phyloP scores from a whole-genome alignment of 2,797 vertebrate species.

The Monodelphis domestica region DNA sequence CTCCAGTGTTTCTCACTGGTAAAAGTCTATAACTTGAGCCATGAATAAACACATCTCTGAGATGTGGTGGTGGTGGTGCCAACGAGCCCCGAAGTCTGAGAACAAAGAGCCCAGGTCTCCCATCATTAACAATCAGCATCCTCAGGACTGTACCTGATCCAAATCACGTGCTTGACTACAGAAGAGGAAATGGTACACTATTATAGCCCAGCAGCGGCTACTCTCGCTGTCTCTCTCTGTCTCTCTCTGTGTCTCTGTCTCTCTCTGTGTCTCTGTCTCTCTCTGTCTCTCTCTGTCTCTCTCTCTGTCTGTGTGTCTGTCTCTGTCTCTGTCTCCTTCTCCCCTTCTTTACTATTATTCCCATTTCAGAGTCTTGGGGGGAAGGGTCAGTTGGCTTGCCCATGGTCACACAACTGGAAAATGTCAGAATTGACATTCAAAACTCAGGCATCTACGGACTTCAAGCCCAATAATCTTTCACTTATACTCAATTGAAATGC shows the following conservation, averaged over 20 bases:
- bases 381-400: not conserved
- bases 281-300: too few species aligned
- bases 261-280: not conserved
- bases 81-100: not conserved
- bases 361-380: not conserved
- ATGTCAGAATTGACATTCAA: not conserved
- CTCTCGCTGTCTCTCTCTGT: not conserved
- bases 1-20: not conserved
- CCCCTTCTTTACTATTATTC: not conserved
- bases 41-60: not conserved
- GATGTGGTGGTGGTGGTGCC: not conserved
- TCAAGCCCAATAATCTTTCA: not conserved
- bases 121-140: not conserved
- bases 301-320: too few species aligned
- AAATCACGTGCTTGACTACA: not conserved
- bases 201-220: not conserved
- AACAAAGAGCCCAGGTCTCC: not conserved
- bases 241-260: not conserved
- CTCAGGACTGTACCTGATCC: not conserved
- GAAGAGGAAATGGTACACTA: not conserved
- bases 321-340: too few species aligned
- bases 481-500: not conserved
- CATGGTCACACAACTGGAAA: not conserved
- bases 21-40: not conserved
- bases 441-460: not conserved